Conservation (phyloP, 2,888 invertebrate genomes). For the Cremastinae sp. region DNA sequence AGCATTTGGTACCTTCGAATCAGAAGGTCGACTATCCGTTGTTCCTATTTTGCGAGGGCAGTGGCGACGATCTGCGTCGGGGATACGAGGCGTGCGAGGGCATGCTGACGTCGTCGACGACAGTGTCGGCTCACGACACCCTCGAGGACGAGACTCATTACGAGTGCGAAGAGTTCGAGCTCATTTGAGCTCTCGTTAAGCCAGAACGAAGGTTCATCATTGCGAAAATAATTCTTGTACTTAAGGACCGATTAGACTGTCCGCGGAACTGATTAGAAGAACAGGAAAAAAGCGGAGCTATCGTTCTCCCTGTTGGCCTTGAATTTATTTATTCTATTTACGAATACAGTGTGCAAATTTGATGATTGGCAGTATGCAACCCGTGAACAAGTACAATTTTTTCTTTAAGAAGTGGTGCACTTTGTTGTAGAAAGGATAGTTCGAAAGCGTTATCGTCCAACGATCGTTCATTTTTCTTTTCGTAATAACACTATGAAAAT, state of each 20-base stretch:
- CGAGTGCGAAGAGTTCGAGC: slow-evolving; percentile 76
- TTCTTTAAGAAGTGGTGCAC: neutral
- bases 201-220: slow-evolving; percentile 15
- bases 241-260: slow-evolving; percentile 64
- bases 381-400: neutral
- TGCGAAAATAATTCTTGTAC: slow-evolving; percentile 63
- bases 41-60: slow-evolving; percentile 90
- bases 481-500: too few species aligned
- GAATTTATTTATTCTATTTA: slow-evolving; percentile 54
- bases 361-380: neutral
- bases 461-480: neutral
- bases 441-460: neutral
- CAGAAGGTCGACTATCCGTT: slow-evolving; percentile 88
- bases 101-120: slow-evolving; percentile 66
- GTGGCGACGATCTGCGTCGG: slow-evolving; percentile 82
- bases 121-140: slow-evolving; percentile 63
- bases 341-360: slow-evolving; percentile 1
- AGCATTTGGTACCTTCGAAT: slow-evolving; percentile 82
- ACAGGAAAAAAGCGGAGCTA: slow-evolving; percentile 42
- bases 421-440: neutral
- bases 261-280: slow-evolving; percentile 53
- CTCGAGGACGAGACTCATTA: slow-evolving; percentile 73
- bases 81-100: slow-evolving; percentile 70
- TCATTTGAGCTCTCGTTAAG: slow-evolving; percentile 64
- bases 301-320: slow-evolving; percentile 37